These are phyloP conservation scores for Baryphthengus martii DNA, from an alignment of 2,113 vertebrate genomes.

Conservation along the genomic window DNA sequence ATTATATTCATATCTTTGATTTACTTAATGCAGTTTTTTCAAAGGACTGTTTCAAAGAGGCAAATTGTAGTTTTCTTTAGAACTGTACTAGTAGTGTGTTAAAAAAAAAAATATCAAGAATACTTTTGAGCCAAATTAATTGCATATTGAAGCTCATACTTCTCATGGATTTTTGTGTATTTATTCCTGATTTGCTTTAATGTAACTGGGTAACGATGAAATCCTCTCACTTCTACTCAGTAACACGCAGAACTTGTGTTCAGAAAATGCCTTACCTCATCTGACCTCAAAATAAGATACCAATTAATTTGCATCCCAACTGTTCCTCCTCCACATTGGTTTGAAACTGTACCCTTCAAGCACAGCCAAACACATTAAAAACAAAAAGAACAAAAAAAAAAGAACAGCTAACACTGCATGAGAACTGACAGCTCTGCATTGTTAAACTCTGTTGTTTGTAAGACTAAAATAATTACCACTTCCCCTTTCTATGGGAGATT, in stretches of 20 bases:
- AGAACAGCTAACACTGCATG: neutral
- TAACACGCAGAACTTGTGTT: neutral
- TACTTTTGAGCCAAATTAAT: neutral
- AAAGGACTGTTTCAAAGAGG: neutral
- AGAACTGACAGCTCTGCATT: neutral
- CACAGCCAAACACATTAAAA: neutral
- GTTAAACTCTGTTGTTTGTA: neutral
- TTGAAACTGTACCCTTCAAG: conserved; percentile 28
- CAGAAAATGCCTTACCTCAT: conserved; percentile 1
- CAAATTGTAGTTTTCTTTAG: neutral
- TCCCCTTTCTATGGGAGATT: neutral
- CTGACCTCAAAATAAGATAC: neutral
- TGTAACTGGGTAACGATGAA: neutral
- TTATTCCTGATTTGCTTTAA: neutral
- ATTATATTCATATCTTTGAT: neutral
- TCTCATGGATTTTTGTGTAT: neutral
- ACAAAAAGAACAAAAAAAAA: neutral
- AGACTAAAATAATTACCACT: neutral
- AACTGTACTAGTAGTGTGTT: neutral
- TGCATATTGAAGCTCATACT: neutral
- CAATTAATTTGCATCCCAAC: conserved; percentile 20
- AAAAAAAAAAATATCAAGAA: neutral
- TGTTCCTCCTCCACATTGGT: neutral
- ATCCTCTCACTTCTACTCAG: neutral
- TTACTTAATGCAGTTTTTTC: neutral